phyloP scores from a whole-genome alignment of 2,113 vertebrate species.

The Anarhynchus alexandrinus region DNA sequence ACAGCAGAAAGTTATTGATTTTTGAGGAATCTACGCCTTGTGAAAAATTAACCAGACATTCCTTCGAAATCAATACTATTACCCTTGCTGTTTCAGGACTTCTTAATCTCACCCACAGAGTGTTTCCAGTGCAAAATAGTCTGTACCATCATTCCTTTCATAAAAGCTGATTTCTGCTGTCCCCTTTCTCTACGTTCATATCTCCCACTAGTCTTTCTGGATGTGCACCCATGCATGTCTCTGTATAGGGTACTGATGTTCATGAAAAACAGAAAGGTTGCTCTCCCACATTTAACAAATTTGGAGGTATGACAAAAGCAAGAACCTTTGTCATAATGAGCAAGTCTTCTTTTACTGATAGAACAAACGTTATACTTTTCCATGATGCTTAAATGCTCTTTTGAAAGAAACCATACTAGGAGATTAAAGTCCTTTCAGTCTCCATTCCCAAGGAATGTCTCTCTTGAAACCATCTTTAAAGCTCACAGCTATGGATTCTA shows the following conservation, averaged over 20 bases:
- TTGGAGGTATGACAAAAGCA: not conserved
- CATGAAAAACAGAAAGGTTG: not conserved
- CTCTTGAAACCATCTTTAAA: not conserved
- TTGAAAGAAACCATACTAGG: not conserved
- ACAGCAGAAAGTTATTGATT: conserved; percentile 82
- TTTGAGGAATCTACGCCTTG: conserved; percentile 74
- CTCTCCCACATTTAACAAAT: not conserved
- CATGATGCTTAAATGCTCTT: not conserved
- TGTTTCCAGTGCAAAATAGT: not conserved
- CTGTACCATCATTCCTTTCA: not conserved
- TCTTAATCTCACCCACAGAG: conserved; percentile 11
- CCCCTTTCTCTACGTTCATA: not conserved
- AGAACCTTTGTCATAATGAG: not conserved
- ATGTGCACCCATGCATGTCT: fast-evolving
- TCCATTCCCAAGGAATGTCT: not conserved
- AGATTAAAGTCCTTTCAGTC: not conserved
- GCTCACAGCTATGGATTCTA: not conserved
- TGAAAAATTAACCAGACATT: conserved; percentile 84
- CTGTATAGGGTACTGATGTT: not conserved
- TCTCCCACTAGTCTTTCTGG: not conserved
- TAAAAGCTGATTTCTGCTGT: not conserved
- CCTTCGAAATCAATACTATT: conserved; percentile 74
- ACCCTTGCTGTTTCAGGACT: conserved; percentile 65
- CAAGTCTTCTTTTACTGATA: not conserved
- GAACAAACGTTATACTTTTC: not conserved